These are phyloP conservation scores for Vultur gryphus DNA, from an alignment of 2,797 vertebrate species.

Conservation along the genomic window DNA sequence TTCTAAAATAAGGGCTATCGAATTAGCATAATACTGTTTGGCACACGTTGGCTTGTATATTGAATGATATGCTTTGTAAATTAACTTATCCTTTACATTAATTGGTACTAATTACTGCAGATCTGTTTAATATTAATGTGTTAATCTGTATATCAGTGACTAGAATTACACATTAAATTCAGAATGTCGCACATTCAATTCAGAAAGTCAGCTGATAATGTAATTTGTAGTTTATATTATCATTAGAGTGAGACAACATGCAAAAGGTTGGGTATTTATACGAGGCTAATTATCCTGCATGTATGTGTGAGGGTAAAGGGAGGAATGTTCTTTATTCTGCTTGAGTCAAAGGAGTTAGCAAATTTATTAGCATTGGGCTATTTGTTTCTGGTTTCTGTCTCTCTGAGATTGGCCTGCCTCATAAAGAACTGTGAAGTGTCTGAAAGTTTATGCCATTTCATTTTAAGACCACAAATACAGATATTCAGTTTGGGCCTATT, in stretches of 20 bases:
- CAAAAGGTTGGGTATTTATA: background rate
- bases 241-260: background rate
- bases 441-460: background rate
- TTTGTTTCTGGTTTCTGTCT: background rate
- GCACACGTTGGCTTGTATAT: background rate
- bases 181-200: background rate
- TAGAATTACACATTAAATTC: conserved; percentile 9
- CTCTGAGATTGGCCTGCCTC: background rate
- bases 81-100: conserved; percentile 57
- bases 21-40: background rate
- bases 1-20: background rate
- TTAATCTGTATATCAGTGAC: conserved; percentile 40
- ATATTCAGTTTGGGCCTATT: background rate
- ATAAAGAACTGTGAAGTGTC: background rate
- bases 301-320: too few relatives aligned
- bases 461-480: background rate
- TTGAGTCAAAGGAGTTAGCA: background rate
- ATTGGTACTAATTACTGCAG: conserved; percentile 35
- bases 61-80: conserved; percentile 29
- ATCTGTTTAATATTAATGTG: conserved; percentile 46
- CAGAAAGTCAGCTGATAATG: background rate
- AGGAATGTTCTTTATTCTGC: background rate
- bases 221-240: background rate
- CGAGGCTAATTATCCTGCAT: background rate
- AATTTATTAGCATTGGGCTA: background rate